Percentiles rank a stretch among this genome's conserved stretches.
Evolutionary conservation across 2,888 invertebrate species (phyloP).

Genomic region (Aphidius colemani): DNA sequence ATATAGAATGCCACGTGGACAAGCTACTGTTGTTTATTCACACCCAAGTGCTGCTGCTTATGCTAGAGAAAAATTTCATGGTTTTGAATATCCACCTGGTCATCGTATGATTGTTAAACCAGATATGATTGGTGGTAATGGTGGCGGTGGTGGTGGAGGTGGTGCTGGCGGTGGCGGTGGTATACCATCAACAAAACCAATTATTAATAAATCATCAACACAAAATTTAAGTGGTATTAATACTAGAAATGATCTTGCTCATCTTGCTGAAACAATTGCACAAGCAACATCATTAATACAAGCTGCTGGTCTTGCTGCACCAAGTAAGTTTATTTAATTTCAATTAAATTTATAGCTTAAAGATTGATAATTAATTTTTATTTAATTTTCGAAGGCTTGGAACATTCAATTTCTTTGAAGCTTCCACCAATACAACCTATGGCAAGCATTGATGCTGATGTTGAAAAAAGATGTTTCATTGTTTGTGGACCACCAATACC

Average conservation of each 20-base stretch:
- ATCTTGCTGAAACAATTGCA: constrained; percentile 76
- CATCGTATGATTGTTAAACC: constrained; percentile 78
- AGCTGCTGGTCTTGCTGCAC: constrained; percentile 63
- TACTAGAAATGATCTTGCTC: constrained; percentile 66
- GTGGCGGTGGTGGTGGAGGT: constrained; percentile 46
- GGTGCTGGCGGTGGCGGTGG: constrained; percentile 35
- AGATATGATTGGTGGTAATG: constrained; percentile 57
- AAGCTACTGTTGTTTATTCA: constrained; percentile 74
- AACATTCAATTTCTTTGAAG: constrained; percentile 63
- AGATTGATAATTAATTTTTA: background rate
- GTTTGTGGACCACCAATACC: constrained; percentile 65
- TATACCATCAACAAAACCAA: too few relatives aligned
- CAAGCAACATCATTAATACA: constrained; percentile 78
- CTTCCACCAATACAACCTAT: constrained; percentile 75
- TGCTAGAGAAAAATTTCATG: constrained; percentile 84
- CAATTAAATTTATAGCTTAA: background rate
- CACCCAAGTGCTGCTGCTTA: constrained; percentile 74
- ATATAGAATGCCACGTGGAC: constrained; percentile 61
- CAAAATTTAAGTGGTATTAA: constrained; percentile 45
- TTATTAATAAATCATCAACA: too few relatives aligned
- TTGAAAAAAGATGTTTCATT: constrained; percentile 66
- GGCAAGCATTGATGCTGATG: constrained; percentile 70
- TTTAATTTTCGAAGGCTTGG: constrained; percentile 40
- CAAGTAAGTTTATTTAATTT: constrained; percentile 43
- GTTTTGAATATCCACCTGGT: constrained; percentile 91